Percentiles rank a stretch among this genome's conserved stretches.
These are phyloP conservation scores for Embidobia sp. DNA, from an alignment of 2,888 invertebrate genomes.

Conservation along the genomic window DNA sequence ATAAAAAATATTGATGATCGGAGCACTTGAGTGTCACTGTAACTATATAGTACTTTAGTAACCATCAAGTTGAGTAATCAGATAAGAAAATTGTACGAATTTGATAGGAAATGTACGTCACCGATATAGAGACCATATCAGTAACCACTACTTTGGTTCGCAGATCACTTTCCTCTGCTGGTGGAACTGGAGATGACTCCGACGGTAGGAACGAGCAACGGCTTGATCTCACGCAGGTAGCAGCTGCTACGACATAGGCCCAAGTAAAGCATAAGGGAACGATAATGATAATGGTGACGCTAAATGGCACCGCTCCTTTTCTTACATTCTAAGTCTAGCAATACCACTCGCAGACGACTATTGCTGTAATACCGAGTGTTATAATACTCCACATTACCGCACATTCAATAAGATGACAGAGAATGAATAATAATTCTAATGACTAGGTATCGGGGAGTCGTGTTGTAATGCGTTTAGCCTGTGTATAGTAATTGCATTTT, in stretches of 20 bases:
- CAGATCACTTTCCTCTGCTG: conserved; percentile 95
- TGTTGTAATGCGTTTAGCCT: conserved; percentile 81
- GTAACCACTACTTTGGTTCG: conserved; percentile 68
- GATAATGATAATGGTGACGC: conserved; percentile 66
- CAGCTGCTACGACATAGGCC: conserved; percentile 82
- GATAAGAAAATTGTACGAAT: conserved; percentile 8
- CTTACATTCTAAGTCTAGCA: conserved; percentile 79
- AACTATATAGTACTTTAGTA: not conserved
- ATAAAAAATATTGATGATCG: not conserved
- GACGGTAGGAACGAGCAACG: conserved; percentile 89
- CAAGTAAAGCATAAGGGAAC: conserved; percentile 75
- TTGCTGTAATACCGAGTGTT: conserved; percentile 75
- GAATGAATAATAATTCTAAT: conserved; percentile 75
- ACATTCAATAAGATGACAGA: conserved; percentile 76
- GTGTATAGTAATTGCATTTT: conserved; percentile 81
- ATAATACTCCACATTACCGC: conserved; percentile 79
- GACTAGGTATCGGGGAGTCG: conserved; percentile 78
- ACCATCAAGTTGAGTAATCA: not conserved
- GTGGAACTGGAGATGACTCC: conserved; percentile 95
- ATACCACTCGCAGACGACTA: conserved; percentile 77
- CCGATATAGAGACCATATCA: conserved; percentile 17
- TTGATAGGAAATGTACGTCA: conserved; percentile 4
- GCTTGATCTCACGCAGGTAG: conserved; percentile 93
- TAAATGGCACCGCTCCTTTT: conserved; percentile 74
- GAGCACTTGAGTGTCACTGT: not conserved